phyloP scores from a whole-genome alignment of 1,140 invertebrate species.

The Choristoneura fumiferana region DNA sequence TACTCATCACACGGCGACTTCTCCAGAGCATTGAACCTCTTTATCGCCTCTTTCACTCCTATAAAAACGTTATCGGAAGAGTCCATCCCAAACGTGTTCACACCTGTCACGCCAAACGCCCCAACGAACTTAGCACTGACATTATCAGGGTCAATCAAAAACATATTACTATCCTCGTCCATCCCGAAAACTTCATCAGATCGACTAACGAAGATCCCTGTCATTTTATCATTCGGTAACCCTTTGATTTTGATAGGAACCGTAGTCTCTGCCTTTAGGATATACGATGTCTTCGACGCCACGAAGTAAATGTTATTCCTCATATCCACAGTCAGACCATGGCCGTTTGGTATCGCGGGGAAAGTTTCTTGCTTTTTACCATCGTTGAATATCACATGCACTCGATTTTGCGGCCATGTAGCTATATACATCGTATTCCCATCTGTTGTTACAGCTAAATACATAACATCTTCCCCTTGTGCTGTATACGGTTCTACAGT shows the following conservation, averaged over 20 bases:
- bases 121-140: conserved; percentile 51
- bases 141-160: conserved; percentile 49
- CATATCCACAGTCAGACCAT: conserved; percentile 58
- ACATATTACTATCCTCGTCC: conserved; percentile 67
- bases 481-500: conserved; percentile 54
- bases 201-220: conserved; percentile 56
- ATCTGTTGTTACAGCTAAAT: conserved; percentile 52
- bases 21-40: conserved; percentile 58
- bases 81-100: conserved; percentile 66
- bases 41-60: conserved; percentile 54
- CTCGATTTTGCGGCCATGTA: conserved; percentile 68
- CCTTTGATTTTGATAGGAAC: conserved; percentile 65
- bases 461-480: conserved; percentile 67
- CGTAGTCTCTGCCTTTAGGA: conserved; percentile 47
- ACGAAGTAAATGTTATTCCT: conserved; percentile 66
- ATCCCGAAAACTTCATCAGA: conserved; percentile 61
- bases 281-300: conserved; percentile 61
- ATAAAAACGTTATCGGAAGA: conserved; percentile 62
- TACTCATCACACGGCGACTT: conserved; percentile 44
- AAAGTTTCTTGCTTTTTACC: conserved; percentile 57
- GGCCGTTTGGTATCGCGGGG: conserved; percentile 57
- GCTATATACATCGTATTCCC: conserved; percentile 60
- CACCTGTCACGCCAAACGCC: conserved; percentile 52
- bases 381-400: conserved; percentile 57
- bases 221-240: conserved; percentile 57